Base-by-base conservation (phyloP, 2,797 vertebrate genomes). In the Arremon aurantiirostris region DNA sequence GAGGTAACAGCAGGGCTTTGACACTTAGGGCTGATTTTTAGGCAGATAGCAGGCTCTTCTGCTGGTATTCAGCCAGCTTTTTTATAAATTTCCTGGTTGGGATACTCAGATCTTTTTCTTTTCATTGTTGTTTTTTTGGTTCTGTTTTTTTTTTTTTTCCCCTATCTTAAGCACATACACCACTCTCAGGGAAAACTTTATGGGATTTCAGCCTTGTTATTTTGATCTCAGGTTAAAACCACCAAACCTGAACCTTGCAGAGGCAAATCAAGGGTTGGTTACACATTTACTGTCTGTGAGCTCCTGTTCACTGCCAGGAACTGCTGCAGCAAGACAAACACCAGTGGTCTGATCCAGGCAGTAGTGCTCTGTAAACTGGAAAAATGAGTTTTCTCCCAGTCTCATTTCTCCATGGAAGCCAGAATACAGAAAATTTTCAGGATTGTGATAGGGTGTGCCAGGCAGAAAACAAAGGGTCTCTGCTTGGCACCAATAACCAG, bases 41-140 rank as follows among this genome's bases (percentile, higher is more conserved):
- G 37, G 56, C 53, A 64, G 21, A 16, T 47, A 26, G 5, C 14
- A 35, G 26, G 34, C 4, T 61, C 46, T 75, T 52, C 28, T 81
- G 24, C 46, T 76, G 12, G 28, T 30, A 3, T 56, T 72, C 14
- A 7, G 2, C 4, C 61, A 44, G 7, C 15, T 61, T 19, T 76
- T 57, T 71, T 56, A 13, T 30, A 27, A 32, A n/a, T 2, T 5
- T 63, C 50, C 21, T 22, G 28, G 19, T 20, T 46, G 6, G 14
- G 12, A 65, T 72, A 26, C 15, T 64, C 26, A 16, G 28, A 21
- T n/a, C 63, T 56, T 2, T 20, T 49, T 35, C 2, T 1, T 2
- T 6, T 4, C 1, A 0, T 49, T 14, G 5, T 2, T 0, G 39
- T 16, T 16, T 41, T 41, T 41, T 41, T 41, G 37, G 37, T 42